Conservation (phyloP, 2,888 invertebrate genomes). For the Cheilosia urbana region DNA sequence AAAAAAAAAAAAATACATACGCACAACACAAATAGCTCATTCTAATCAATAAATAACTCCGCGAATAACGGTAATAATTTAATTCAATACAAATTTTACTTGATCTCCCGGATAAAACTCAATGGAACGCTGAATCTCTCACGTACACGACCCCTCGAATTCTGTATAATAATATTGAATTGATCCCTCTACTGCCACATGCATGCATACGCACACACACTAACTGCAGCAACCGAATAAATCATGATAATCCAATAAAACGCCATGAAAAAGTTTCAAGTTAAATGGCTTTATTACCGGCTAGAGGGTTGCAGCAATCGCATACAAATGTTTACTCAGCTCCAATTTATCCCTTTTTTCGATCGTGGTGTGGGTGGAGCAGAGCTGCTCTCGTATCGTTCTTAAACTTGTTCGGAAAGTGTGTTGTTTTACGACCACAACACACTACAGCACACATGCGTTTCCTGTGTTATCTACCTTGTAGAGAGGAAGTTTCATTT, state of each 20-base stretch:
- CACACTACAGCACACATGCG: slow-evolving; percentile 43
- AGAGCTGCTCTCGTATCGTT: not conserved
- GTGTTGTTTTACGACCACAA: slow-evolving; percentile 60
- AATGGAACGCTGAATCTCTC: slow-evolving; percentile 36
- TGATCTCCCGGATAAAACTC: slow-evolving; percentile 54
- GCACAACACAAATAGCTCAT: slow-evolving; percentile 20
- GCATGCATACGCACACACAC: slow-evolving; percentile 7
- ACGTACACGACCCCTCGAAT: slow-evolving; percentile 50
- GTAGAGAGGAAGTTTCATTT: slow-evolving; percentile 31
- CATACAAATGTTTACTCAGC: slow-evolving; percentile 71
- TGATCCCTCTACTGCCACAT: slow-evolving; percentile 38
- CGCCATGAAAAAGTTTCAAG: slow-evolving; percentile 73
- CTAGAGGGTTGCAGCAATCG: slow-evolving; percentile 68
- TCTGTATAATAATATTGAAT: slow-evolving; percentile 73
- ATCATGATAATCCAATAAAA: slow-evolving; percentile 75
- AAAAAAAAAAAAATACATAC: not conserved
- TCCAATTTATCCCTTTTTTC: slow-evolving; percentile 43
- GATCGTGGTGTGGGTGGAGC: not conserved
- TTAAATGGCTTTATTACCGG: slow-evolving; percentile 75
- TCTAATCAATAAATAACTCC: slow-evolving; percentile 62
- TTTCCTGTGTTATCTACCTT: slow-evolving; percentile 45
- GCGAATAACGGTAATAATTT: slow-evolving; percentile 56
- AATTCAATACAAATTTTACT: slow-evolving; percentile 70
- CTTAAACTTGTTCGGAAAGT: slow-evolving; percentile 27
- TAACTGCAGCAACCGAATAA: slow-evolving; percentile 50